Conservation (phyloP, 2,888 invertebrate genomes). For the Heteromurus nitidus region DNA sequence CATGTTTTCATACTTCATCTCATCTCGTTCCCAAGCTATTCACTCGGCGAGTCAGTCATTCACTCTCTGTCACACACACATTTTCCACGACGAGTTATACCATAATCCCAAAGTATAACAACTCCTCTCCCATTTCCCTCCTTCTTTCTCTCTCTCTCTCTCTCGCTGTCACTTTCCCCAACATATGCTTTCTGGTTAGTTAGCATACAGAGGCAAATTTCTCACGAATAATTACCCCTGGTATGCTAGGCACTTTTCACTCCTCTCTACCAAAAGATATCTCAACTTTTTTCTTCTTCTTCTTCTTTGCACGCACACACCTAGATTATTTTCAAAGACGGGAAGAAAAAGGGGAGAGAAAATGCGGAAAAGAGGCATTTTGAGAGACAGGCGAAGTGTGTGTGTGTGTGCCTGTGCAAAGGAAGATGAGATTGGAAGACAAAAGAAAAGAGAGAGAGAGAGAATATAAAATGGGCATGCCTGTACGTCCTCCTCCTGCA, state of each 20-base stretch:
- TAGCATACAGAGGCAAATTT: constrained; percentile 34
- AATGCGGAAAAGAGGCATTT: background rate
- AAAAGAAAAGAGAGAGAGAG: constrained; percentile 7
- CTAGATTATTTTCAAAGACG: background rate
- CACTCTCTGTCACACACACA: background rate
- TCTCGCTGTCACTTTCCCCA: background rate
- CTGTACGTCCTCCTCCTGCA: background rate
- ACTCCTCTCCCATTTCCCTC: constrained; percentile 1
- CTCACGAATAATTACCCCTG: constrained; percentile 54
- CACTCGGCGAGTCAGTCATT: background rate
- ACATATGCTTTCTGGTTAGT: constrained; percentile 43
- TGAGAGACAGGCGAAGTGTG: constrained; percentile 1
- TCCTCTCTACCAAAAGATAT: background rate
- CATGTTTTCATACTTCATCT: background rate
- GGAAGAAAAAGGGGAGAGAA: background rate
- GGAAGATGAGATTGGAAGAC: background rate
- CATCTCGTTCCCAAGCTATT: background rate
- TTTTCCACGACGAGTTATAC: too few relatives aligned
- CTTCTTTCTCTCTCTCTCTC: background rate
- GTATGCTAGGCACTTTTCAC: background rate
- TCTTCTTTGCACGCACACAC: constrained; percentile 1
- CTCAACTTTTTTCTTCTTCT: background rate
- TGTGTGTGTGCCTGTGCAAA: background rate
- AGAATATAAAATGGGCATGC: background rate
- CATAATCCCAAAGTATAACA: too few relatives aligned